These are phyloP conservation scores for Crenuchus spilurus DNA, from an alignment of 2,797 vertebrate genomes.

Conservation along the genomic window DNA sequence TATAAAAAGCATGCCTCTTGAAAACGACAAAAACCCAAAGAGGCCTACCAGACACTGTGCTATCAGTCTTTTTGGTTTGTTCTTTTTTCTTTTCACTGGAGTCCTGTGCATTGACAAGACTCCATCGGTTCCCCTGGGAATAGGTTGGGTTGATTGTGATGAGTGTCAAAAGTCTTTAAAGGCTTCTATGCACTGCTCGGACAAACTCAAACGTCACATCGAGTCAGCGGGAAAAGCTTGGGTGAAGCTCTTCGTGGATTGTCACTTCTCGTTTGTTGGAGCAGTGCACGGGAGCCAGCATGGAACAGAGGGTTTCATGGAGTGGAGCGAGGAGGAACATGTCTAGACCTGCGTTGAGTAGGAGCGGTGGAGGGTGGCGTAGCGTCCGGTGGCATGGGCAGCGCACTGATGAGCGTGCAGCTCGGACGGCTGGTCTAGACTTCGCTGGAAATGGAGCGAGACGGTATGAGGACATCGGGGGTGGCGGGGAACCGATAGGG, in stretches of 20 bases:
- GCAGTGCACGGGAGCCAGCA: conserved; percentile 41
- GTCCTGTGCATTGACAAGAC: conserved; percentile 40
- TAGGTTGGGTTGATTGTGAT: conserved; percentile 43
- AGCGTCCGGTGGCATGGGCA: conserved; percentile 71
- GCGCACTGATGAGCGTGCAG: conserved; percentile 76
- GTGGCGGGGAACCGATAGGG: conserved; percentile 83
- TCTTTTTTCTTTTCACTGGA: conserved; percentile 1
- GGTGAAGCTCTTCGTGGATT: conserved; percentile 3
- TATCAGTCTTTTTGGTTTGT: conserved; percentile 33
- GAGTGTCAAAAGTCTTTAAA: conserved; percentile 18
- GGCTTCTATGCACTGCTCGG: conserved; percentile 43
- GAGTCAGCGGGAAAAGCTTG: neutral
- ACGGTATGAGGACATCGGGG: conserved; percentile 86
- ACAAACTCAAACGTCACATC: conserved; percentile 35
- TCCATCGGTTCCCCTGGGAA: conserved; percentile 76
- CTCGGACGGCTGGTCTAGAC: conserved; percentile 78
- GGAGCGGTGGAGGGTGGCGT: conserved; percentile 73
- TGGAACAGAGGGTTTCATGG: conserved; percentile 70
- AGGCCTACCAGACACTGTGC: conserved; percentile 52
- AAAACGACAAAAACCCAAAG: conserved; percentile 33
- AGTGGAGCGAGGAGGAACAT: conserved; percentile 38
- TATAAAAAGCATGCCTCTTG: conserved; percentile 45
- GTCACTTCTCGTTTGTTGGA: conserved; percentile 40
- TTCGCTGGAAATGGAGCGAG: conserved; percentile 87
- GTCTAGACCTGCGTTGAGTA: conserved; percentile 82